These are phyloP conservation scores for Timandra comae DNA, from an alignment of 2,888 invertebrate species.

Conservation along the genomic window DNA sequence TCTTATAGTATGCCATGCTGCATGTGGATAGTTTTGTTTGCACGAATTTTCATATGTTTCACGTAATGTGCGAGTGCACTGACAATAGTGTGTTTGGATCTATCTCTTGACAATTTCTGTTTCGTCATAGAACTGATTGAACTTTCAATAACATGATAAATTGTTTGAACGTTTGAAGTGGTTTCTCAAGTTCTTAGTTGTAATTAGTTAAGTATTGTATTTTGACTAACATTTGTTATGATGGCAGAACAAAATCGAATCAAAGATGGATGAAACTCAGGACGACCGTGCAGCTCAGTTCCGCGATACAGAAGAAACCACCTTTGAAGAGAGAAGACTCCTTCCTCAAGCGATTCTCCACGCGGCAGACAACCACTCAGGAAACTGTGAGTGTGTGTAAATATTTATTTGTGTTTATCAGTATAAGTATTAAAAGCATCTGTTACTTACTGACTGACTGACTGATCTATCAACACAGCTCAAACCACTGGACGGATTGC, in stretches of 20 bases:
- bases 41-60: conserved; percentile 50
- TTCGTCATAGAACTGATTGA: too few relatives aligned
- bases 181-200: conserved; percentile 1
- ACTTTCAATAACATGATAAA: conserved; percentile 4
- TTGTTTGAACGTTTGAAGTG: conserved; percentile 1
- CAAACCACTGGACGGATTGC: too few relatives aligned
- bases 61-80: conserved; percentile 37
- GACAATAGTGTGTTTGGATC: conserved; percentile 15
- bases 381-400: conserved; percentile 77
- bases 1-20: conserved; percentile 61
- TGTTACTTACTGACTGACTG: too few relatives aligned
- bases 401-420: too few relatives aligned
- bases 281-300: conserved; percentile 94
- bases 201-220: too few relatives aligned
- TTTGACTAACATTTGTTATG: conserved; percentile 35
- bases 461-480: too few relatives aligned
- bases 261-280: conserved; percentile 97
- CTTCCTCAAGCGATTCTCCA: conserved; percentile 95
- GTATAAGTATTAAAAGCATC: too few relatives aligned
- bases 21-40: conserved; percentile 62
- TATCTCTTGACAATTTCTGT: conserved; percentile 14
- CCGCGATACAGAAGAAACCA: conserved; percentile 92
- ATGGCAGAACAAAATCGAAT: conserved; percentile 91
- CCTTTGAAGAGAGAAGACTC: conserved; percentile 94
- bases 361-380: conserved; percentile 92